phyloP scores from a whole-genome alignment of 1,140 invertebrate species.

The Linepithema humile region DNA sequence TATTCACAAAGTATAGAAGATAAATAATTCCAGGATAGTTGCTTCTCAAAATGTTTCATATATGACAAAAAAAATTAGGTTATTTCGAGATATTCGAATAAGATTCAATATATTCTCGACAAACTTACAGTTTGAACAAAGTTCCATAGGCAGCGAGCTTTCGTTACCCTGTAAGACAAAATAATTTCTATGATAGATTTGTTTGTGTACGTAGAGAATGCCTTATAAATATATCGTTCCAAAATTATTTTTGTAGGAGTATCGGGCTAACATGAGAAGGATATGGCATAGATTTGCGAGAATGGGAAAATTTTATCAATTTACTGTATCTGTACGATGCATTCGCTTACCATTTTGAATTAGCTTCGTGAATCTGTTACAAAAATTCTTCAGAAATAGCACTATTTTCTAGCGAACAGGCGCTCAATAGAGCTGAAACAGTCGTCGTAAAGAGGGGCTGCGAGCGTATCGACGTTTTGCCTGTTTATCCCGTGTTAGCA shows the following conservation, averaged over 20 bases:
- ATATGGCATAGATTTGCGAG: not conserved
- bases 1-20: not conserved
- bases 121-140: constrained; percentile 99
- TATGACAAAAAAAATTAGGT: not conserved
- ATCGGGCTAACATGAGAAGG: not conserved
- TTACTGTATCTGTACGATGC: not conserved
- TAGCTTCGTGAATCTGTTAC: constrained; percentile 9
- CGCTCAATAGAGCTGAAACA: not conserved
- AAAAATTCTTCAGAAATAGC: constrained; percentile 1
- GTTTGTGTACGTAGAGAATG: not conserved
- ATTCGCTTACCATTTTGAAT: constrained; percentile 41
- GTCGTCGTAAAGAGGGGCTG: constrained; percentile 4
- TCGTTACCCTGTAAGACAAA: constrained; percentile 97
- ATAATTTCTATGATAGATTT: constrained; percentile 42
- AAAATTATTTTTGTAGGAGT: not conserved
- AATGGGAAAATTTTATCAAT: not conserved
- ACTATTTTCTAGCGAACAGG: constrained; percentile 23
- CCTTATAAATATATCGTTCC: not conserved
- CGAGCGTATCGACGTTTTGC: constrained; percentile 47
- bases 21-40: not conserved
- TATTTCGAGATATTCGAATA: constrained; percentile 47
- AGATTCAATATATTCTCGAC: not conserved
- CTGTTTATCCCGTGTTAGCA: constrained; percentile 21
- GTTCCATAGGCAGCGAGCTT: constrained; percentile 98
- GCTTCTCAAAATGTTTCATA: not conserved